A percentile compares a stretch with the other conserved stretches of the same genome.
phyloP scores from a whole-genome alignment of 2,113 vertebrate genomes.

The Leucopternis melanops region DNA sequence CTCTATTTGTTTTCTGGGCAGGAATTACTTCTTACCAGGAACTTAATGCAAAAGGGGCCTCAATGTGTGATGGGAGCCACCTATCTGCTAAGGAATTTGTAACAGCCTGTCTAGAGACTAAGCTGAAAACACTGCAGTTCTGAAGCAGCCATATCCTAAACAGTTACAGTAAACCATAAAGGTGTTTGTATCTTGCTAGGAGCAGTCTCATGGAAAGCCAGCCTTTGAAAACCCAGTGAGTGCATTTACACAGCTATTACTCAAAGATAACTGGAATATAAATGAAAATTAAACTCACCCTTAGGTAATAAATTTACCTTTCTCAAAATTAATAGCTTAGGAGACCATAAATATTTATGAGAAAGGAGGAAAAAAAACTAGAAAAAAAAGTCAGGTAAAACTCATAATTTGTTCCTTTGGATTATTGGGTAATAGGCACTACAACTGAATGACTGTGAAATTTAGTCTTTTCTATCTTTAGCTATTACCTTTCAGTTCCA shows the following conservation, averaged over 20 bases:
- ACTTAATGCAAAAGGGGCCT: not conserved
- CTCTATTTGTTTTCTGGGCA: not conserved
- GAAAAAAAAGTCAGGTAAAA: not conserved
- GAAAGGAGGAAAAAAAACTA: not conserved
- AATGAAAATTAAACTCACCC: not conserved
- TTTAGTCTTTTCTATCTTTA: not conserved
- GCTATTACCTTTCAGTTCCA: not conserved
- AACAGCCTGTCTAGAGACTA: not conserved
- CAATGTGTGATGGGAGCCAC: not conserved
- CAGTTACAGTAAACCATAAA: not conserved
- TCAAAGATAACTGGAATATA: not conserved
- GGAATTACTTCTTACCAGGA: not conserved
- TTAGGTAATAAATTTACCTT: not conserved
- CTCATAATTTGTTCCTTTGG: not conserved
- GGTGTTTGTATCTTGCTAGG: not conserved
- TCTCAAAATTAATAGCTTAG: not conserved
- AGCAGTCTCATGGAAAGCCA: not conserved
- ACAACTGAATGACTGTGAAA: not conserved
- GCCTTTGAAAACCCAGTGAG: not conserved
- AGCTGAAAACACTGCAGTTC: not conserved
- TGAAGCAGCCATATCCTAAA: not conserved
- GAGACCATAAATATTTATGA: constrained; percentile 9
- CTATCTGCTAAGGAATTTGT: not conserved
- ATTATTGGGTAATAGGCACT: not conserved
- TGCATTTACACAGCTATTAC: not conserved